Percentiles rank a stretch among this genome's conserved stretches.
Conservation (phyloP, 2,888 invertebrate genomes). For the Drosophila greeni region DNA sequence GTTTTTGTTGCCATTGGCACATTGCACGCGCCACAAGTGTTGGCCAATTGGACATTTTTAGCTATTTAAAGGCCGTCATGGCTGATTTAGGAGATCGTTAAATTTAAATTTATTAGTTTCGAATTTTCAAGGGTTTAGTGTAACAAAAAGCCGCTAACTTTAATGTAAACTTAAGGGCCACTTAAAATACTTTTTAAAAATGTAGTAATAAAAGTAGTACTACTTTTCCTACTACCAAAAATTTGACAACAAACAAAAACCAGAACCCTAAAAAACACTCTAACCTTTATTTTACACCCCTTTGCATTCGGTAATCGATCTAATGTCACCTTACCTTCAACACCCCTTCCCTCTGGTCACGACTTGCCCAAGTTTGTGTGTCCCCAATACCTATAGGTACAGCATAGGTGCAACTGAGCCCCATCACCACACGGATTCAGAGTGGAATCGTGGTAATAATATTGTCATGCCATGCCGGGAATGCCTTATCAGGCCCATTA, state of each 20-base stretch:
- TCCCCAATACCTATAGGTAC: slow-evolving; percentile 2
- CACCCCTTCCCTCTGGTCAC: slow-evolving; percentile 8
- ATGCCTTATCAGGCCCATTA: slow-evolving; percentile 25
- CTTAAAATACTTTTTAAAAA: too few relatives aligned
- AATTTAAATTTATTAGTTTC: not conserved
- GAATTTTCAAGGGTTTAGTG: not conserved
- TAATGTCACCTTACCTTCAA: not conserved
- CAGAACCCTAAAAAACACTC: not conserved
- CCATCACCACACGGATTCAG: not conserved
- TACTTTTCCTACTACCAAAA: too few relatives aligned
- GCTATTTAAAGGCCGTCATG: not conserved
- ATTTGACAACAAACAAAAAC: too few relatives aligned
- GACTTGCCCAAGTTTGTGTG: slow-evolving; percentile 5
- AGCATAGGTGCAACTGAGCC: slow-evolving; percentile 10
- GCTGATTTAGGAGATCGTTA: not conserved
- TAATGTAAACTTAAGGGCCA: not conserved
- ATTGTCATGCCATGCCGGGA: slow-evolving; percentile 43
- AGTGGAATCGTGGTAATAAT: slow-evolving; percentile 15
- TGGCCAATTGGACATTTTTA: slow-evolving; percentile 1
- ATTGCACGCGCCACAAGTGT: not conserved
- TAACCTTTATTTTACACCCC: not conserved
- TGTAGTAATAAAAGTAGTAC: too few relatives aligned
- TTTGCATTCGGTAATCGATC: slow-evolving; percentile 9
- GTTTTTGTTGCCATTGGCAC: slow-evolving; percentile 1
- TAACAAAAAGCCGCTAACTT: not conserved